Evolutionary conservation across 2,113 vertebrate species (phyloP).

Genomic region (Hydrolagus affinis): DNA sequence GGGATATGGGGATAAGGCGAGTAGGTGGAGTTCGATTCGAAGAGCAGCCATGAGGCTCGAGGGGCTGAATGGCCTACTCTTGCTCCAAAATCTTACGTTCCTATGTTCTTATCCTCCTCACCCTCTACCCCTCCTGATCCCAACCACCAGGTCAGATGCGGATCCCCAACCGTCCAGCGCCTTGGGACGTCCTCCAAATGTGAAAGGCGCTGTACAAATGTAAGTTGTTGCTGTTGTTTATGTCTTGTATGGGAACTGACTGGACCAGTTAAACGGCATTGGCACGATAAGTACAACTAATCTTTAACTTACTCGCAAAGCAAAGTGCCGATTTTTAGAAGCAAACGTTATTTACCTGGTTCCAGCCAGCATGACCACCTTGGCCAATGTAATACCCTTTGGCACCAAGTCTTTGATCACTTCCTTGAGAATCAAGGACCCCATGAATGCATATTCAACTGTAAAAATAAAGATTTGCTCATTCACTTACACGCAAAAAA

Average conservation of each 20-base stretch:
- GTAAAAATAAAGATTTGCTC: not conserved
- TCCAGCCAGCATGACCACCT: conserved; percentile 65
- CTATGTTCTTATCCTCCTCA: too few relatives aligned
- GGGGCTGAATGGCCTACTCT: too few relatives aligned
- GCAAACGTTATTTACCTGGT: conserved; percentile 52
- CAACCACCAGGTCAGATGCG: too few relatives aligned
- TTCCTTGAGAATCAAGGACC: conserved; percentile 66
- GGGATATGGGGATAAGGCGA: too few relatives aligned
- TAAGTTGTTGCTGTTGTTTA: too few relatives aligned
- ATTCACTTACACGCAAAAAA: not conserved
- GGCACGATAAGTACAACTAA: not conserved
- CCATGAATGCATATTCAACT: conserved; percentile 67
- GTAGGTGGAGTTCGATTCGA: too few relatives aligned
- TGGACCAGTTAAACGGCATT: not conserved
- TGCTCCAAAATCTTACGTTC: too few relatives aligned
- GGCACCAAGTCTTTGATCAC: conserved; percentile 67
- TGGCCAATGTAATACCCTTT: conserved; percentile 67
- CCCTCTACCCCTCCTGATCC: too few relatives aligned
- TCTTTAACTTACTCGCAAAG: not conserved
- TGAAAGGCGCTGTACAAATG: too few relatives aligned
- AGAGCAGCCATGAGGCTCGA: not conserved
- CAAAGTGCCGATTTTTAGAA: not conserved
- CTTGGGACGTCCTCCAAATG: too few relatives aligned
- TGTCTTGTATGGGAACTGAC: too few relatives aligned
- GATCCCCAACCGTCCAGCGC: too few relatives aligned